Evolutionary conservation across 30 jellyfish, hydroid and myxozoan species (phyloP).

Genomic region (Chrysaora quinquecirrha): DNA sequence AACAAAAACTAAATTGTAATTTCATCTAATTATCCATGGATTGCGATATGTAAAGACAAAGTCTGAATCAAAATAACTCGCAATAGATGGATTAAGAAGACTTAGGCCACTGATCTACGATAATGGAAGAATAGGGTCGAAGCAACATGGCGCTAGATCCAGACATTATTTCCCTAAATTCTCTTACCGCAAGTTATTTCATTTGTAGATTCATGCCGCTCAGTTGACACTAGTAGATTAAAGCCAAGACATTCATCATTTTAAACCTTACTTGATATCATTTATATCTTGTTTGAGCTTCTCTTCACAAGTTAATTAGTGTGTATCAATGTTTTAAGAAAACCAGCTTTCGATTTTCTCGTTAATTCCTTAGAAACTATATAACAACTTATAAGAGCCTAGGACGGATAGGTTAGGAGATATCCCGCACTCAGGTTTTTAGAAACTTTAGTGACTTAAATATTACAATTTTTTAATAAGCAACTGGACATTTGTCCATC

Average conservation of each 20-base stretch:
- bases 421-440: no score
- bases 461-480: no score
- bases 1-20: slow-evolving; percentile 21
- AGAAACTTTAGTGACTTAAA: no score
- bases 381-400: no score
- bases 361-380: no score
- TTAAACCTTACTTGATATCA: no score
- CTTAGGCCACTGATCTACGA: slow-evolving; percentile 35
- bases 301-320: no score
- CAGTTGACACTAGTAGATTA: background rate
- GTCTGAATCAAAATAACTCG: slow-evolving; percentile 23
- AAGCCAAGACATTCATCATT: background rate
- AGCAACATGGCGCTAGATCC: slow-evolving; percentile 41
- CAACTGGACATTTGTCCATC: no score
- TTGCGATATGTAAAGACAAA: slow-evolving; percentile 20
- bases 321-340: no score
- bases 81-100: slow-evolving; percentile 45
- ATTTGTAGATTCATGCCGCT: background rate
- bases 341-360: no score
- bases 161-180: slow-evolving; percentile 8
- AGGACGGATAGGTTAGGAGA: no score
- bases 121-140: slow-evolving; percentile 37
- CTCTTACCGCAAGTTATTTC: slow-evolving; percentile 23
- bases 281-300: no score
- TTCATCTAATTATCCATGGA: slow-evolving; percentile 22